Conservation (phyloP, 2,797 vertebrate genomes). For the Pygocentrus nattereri region DNA sequence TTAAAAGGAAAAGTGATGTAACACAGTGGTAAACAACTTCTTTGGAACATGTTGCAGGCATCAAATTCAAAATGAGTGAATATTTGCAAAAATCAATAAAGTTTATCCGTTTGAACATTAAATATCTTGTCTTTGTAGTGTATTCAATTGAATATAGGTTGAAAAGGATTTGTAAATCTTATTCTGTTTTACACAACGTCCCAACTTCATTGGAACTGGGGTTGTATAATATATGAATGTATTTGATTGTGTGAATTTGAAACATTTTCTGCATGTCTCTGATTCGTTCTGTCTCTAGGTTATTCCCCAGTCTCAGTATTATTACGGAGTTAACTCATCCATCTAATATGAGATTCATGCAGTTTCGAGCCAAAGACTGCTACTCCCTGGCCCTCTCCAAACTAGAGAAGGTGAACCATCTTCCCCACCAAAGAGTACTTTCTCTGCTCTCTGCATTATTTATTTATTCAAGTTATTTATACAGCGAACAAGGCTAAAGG, state of each 20-base stretch:
- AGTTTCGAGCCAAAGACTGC: conserved; percentile 98
- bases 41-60: too few species aligned
- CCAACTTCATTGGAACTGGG: too few species aligned
- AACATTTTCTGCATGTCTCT: conserved; percentile 40
- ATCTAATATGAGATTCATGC: conserved; percentile 99
- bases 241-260: neutral
- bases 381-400: conserved; percentile 97
- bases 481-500: neutral
- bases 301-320: conserved; percentile 97
- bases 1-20: too few species aligned
- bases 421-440: neutral
- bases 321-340: conserved; percentile 97
- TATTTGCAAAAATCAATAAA: too few species aligned
- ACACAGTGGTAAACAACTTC: too few species aligned
- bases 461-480: neutral
- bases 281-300: conserved; percentile 74
- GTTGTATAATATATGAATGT: too few species aligned
- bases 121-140: too few species aligned
- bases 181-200: too few species aligned
- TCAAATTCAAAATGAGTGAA: too few species aligned
- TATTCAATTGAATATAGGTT: too few species aligned
- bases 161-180: too few species aligned
- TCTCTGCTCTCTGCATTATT: neutral
- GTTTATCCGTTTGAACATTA: too few species aligned
- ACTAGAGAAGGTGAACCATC: conserved; percentile 89